Conservation (phyloP, 2,797 vertebrate species). For the Craterocephalus amniculus region DNA sequence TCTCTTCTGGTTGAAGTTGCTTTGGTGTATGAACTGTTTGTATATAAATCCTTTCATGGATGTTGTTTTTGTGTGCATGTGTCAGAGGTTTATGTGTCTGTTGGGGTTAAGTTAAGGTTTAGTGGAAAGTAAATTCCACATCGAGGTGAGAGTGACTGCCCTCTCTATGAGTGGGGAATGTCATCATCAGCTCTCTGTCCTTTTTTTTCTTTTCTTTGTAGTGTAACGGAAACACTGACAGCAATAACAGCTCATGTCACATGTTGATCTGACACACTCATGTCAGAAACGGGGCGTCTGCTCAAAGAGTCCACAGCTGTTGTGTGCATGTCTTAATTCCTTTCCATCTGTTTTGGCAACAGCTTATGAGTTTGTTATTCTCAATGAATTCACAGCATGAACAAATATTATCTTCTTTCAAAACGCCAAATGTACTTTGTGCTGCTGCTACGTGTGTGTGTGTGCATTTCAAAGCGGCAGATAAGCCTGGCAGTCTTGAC, state of each 20-base stretch:
- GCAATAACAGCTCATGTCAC: conserved; percentile 39
- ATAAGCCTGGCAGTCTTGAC: conserved; percentile 36
- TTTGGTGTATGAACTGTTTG: conserved; percentile 1
- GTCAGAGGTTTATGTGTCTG: conserved; percentile 18
- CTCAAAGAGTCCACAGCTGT: conserved; percentile 56
- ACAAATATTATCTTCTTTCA: background rate
- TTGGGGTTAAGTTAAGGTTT: conserved; percentile 20
- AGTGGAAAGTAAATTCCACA: conserved; percentile 49
- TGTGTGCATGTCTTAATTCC: conserved; percentile 36
- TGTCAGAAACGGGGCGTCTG: conserved; percentile 45
- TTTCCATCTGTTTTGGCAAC: conserved; percentile 47
- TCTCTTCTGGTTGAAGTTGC: background rate
- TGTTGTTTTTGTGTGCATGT: conserved; percentile 1
- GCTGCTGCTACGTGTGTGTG: background rate
- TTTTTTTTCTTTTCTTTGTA: background rate
- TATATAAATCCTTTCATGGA: background rate
- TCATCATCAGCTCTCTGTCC: conserved; percentile 45
- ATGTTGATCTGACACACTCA: conserved; percentile 50
- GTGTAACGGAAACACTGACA: conserved; percentile 38
- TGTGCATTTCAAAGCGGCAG: background rate
- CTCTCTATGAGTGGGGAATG: conserved; percentile 33
- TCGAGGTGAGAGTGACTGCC: conserved; percentile 47
- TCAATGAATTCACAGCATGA: conserved; percentile 9
- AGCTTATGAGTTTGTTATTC: conserved; percentile 10
- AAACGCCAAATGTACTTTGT: conserved; percentile 6